These are phyloP conservation scores for Hephaestus fuliginosus DNA, from an alignment of 2,797 vertebrate species.

Conservation along the genomic window DNA sequence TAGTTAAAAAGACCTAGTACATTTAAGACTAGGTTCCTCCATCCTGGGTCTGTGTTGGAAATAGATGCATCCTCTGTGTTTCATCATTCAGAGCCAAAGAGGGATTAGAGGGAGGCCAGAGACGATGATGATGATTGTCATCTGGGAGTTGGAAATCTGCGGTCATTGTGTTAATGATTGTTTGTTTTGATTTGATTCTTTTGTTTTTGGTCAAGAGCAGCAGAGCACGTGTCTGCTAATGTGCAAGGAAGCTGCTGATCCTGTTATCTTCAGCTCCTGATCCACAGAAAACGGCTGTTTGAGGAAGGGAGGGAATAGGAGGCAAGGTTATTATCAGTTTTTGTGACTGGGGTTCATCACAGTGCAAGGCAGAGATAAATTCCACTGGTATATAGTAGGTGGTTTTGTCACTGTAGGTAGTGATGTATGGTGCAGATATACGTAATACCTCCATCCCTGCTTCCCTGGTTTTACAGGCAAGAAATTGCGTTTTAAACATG, in stretches of 20 bases:
- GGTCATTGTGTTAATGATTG: conserved; percentile 51
- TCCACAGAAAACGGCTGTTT: conserved; percentile 64
- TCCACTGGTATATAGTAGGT: conserved; percentile 13
- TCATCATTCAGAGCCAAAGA: conserved; percentile 22
- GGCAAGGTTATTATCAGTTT: conserved; percentile 29
- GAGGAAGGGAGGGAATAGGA: conserved; percentile 30
- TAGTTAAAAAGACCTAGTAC: conserved; percentile 39
- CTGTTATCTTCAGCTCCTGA: conserved; percentile 62
- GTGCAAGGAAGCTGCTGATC: conserved; percentile 61
- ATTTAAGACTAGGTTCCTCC: conserved; percentile 38
- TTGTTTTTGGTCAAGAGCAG: conserved; percentile 46
- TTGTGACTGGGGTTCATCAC: conserved; percentile 32
- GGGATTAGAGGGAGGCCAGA: neutral
- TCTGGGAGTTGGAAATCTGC: conserved; percentile 19
- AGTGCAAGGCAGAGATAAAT: conserved; percentile 49
- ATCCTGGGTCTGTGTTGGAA: conserved; percentile 36
- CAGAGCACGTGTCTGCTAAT: conserved; percentile 46
- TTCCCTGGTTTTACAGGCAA: conserved; percentile 6
- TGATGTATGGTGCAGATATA: conserved; percentile 35
- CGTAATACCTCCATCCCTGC: conserved; percentile 1
- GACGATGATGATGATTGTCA: conserved; percentile 26
- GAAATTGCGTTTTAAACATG: conserved; percentile 32
- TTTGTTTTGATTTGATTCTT: conserved; percentile 44
- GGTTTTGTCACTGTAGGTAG: conserved; percentile 31
- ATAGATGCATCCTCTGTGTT: conserved; percentile 45